Percentiles rank a stretch among this genome's conserved stretches.
Conservation (phyloP, 1,140 invertebrate genomes). For the Ceratitis capitata region DNA sequence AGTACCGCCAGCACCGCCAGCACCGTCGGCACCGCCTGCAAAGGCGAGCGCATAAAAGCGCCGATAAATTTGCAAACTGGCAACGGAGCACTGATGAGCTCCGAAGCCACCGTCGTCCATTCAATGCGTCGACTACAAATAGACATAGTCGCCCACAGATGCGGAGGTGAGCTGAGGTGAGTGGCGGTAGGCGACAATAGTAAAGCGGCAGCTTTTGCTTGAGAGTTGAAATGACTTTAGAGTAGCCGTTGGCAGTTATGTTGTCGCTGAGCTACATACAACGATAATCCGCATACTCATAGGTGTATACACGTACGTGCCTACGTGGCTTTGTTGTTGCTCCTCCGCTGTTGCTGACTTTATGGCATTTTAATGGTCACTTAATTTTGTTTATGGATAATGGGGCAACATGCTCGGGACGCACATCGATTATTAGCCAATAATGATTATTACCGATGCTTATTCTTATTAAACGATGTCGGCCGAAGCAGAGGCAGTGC, state of each 20-base stretch:
- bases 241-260: neutral
- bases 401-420: constrained; percentile 20
- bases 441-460: constrained; percentile 47
- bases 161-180: neutral
- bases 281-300: neutral
- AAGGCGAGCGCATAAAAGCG: neutral
- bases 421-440: constrained; percentile 46
- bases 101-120: neutral
- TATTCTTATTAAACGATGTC: constrained; percentile 54
- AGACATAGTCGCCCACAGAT: too few species aligned
- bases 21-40: neutral
- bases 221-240: neutral
- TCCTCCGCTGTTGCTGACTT: constrained; percentile 50
- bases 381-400: constrained; percentile 65
- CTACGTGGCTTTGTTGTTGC: neutral
- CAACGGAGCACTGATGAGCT: neutral
- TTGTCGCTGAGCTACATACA: neutral
- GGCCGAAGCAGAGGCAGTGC: neutral
- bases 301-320: neutral
- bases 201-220: neutral
- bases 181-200: neutral
- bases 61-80: constrained; percentile 20
- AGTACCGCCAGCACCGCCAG: neutral
- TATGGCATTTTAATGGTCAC: constrained; percentile 66
- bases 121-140: too few species aligned